phyloP scores from a whole-genome alignment of 2,888 invertebrate species.

The Scaptomyza reducta region DNA sequence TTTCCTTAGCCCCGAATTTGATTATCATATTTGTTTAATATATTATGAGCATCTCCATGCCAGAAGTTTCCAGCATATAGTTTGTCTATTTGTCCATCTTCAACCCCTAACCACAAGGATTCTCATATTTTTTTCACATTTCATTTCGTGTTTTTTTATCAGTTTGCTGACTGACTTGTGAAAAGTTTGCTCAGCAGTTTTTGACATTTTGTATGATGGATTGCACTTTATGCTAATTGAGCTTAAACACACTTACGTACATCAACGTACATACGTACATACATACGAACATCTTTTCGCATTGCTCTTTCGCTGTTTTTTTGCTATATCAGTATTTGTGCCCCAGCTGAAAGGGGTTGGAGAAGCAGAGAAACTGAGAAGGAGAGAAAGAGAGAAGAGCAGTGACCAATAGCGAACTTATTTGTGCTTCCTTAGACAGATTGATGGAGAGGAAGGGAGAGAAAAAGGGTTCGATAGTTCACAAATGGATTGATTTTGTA shows the following conservation, averaged over 20 bases:
- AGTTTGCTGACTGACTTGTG: slow-evolving; percentile 68
- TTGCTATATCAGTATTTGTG: slow-evolving; percentile 49
- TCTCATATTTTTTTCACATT: slow-evolving; percentile 33
- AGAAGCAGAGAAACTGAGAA: background rate
- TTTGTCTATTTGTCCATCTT: slow-evolving; percentile 23
- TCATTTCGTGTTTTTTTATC: slow-evolving; percentile 55
- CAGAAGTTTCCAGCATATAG: slow-evolving; percentile 10
- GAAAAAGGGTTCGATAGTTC: background rate
- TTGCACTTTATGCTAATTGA: slow-evolving; percentile 81
- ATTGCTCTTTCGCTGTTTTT: slow-evolving; percentile 27
- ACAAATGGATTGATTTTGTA: background rate
- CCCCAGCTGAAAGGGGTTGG: slow-evolving; percentile 22
- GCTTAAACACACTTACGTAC: slow-evolving; percentile 70
- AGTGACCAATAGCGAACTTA: slow-evolving; percentile 31
- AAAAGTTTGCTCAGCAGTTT: slow-evolving; percentile 82
- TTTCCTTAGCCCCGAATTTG: slow-evolving; percentile 54
- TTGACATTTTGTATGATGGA: slow-evolving; percentile 83
- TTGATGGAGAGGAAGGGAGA: too few species aligned
- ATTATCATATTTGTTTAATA: slow-evolving; percentile 77
- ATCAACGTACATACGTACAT: slow-evolving; percentile 51
- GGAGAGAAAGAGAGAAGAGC: slow-evolving; percentile 18
- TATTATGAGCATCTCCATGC: slow-evolving; percentile 68
- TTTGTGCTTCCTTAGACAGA: background rate
- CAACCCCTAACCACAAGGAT: slow-evolving; percentile 46
- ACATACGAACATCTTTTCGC: slow-evolving; percentile 43